These are phyloP conservation scores for Acridotheres tristis DNA, from an alignment of 2,797 vertebrate genomes.

Conservation along the genomic window DNA sequence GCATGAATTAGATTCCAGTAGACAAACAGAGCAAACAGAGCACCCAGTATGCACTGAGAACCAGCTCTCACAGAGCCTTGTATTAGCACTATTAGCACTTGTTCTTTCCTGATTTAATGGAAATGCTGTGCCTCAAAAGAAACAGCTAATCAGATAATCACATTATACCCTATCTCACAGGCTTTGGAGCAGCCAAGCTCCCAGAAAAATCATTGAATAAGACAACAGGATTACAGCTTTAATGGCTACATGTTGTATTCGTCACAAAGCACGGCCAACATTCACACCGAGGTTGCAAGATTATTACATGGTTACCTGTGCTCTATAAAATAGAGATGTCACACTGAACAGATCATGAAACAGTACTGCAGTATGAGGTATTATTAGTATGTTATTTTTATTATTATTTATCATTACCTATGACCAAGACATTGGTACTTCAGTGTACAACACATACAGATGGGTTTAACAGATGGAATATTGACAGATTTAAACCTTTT, in stretches of 20 bases:
- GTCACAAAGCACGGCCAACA: neutral
- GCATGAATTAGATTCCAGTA: neutral
- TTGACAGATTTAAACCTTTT: neutral
- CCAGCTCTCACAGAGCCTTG: neutral
- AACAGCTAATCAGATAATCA: constrained; percentile 39
- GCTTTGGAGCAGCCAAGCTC: neutral
- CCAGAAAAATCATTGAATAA: constrained; percentile 4
- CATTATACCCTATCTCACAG: neutral
- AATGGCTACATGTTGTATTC: neutral
- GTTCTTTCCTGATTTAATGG: neutral
- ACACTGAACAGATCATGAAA: constrained; percentile 10
- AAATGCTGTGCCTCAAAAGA: constrained; percentile 10
- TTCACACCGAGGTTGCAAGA: neutral
- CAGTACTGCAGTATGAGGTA: neutral
- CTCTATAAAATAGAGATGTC: constrained; percentile 17
- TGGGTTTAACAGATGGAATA: neutral
- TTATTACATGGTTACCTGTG: constrained; percentile 38
- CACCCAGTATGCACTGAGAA: neutral
- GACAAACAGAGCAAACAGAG: neutral
- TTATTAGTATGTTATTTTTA: neutral
- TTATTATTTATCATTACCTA: constrained; percentile 9
- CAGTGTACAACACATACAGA: neutral
- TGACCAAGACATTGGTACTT: constrained; percentile 24
- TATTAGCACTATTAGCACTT: neutral
- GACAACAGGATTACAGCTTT: neutral